Percentiles rank a stretch among this genome's conserved stretches.
phyloP scores from a whole-genome alignment of 2,888 invertebrate species.

The Machimus atricapillus region DNA sequence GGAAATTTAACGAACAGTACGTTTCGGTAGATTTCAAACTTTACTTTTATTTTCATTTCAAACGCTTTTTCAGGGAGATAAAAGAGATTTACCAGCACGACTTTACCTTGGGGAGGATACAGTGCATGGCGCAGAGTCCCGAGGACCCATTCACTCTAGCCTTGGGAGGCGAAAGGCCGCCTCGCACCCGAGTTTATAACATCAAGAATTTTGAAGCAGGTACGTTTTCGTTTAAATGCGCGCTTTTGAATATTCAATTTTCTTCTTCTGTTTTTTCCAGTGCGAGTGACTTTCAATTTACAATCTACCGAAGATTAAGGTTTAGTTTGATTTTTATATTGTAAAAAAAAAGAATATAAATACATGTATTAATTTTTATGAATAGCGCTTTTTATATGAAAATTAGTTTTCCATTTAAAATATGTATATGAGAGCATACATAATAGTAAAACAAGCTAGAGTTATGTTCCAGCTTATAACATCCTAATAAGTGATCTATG shows the following conservation, averaged over 20 bases:
- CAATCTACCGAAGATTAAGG: neutral
- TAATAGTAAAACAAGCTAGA: neutral
- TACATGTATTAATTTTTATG: no score
- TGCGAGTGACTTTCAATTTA: neutral
- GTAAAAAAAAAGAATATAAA: neutral
- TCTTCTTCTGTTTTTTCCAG: neutral
- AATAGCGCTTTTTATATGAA: neutral
- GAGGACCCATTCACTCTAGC: conserved; percentile 83
- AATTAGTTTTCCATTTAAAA: neutral
- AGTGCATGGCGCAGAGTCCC: conserved; percentile 78
- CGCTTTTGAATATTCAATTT: neutral
- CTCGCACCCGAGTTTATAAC: conserved; percentile 70
- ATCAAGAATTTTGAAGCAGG: conserved; percentile 60
- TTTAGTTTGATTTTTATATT: neutral
- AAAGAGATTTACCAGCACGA: conserved; percentile 62
- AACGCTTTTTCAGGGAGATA: conserved; percentile 47
- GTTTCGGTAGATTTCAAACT: neutral
- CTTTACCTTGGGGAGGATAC: conserved; percentile 74
- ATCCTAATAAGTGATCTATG: no score
- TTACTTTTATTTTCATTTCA: conserved; percentile 41
- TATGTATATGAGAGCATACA: neutral
- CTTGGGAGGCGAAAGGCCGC: conserved; percentile 84
- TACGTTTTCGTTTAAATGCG: neutral
- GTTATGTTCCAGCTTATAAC: neutral
- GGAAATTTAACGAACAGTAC: conserved; percentile 70